Percentiles rank a stretch among this genome's conserved stretches.
These are phyloP conservation scores for Chloropsis cyanopogon DNA, from an alignment of 2,113 vertebrate genomes.

Conservation along the genomic window DNA sequence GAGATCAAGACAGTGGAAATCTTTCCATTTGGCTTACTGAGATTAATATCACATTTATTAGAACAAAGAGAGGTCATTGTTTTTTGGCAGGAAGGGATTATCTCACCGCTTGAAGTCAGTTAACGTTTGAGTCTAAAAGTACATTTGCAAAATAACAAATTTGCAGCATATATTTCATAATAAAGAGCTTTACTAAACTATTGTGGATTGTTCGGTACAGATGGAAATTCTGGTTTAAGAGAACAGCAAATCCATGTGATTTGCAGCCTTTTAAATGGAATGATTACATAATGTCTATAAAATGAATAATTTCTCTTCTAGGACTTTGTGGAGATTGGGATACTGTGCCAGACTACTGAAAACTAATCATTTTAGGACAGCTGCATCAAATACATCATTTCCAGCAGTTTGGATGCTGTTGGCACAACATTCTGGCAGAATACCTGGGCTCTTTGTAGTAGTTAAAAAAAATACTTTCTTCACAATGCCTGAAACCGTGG, in stretches of 20 bases:
- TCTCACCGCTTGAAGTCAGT: neutral
- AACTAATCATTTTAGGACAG: conserved; percentile 39
- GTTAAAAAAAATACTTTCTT: conserved; percentile 34
- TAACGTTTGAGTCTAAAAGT: neutral
- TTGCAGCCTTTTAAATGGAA: conserved; percentile 40
- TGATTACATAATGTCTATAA: conserved; percentile 68
- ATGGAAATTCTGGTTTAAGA: conserved; percentile 47
- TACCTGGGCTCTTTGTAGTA: conserved; percentile 4
- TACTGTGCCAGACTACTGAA: conserved; percentile 64
- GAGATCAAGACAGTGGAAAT: neutral
- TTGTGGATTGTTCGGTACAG: conserved; percentile 25
- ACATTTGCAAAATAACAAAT: neutral
- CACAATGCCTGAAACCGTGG: conserved; percentile 64
- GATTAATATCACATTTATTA: neutral
- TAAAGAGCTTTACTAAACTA: conserved; percentile 16
- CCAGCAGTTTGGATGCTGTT: conserved; percentile 1
- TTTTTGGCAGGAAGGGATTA: neutral
- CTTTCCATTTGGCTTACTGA: neutral
- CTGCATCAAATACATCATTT: conserved; percentile 46
- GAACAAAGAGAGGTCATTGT: neutral
- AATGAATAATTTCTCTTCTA: conserved; percentile 65
- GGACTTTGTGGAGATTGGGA: conserved; percentile 59
- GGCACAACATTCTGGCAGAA: conserved; percentile 26
- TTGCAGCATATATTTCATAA: neutral
- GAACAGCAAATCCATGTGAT: conserved; percentile 41